A percentile compares a stretch with the other conserved stretches of the same genome.
These are phyloP conservation scores for Phasianus colchicus DNA, from an alignment of 2,113 vertebrate genomes.

Conservation along the genomic window DNA sequence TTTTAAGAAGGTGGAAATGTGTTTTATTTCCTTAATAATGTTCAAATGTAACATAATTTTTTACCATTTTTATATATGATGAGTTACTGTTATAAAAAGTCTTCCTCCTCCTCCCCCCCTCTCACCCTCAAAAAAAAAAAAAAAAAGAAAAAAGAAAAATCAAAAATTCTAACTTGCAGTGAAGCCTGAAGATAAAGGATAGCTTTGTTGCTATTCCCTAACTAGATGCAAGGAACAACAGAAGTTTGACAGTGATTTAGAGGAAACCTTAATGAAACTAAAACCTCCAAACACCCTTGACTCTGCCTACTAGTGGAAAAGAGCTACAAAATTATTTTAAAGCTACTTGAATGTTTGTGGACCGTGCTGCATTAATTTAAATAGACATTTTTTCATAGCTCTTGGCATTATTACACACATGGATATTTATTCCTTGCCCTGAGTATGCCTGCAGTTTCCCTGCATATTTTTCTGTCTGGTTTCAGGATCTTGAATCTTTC, in stretches of 20 bases:
- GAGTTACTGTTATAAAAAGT: neutral
- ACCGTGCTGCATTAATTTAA: neutral
- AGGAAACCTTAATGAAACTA: neutral
- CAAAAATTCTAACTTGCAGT: neutral
- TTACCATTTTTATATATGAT: neutral
- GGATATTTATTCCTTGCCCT: neutral
- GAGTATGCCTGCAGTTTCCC: neutral
- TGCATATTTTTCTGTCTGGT: neutral
- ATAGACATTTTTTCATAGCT: neutral
- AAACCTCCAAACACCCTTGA: neutral
- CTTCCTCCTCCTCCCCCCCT: neutral
- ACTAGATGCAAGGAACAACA: neutral
- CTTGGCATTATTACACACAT: neutral
- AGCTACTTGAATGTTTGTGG: neutral
- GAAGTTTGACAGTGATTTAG: neutral
- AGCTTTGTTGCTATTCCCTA: neutral
- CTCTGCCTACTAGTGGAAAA: neutral
- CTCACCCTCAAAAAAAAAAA: neutral
- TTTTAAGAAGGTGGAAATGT: neutral
- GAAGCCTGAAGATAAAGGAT: neutral
- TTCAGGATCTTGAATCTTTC: neutral
- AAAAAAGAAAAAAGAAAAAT: no score
- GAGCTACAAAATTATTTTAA: neutral
- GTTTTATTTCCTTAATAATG: neutral
- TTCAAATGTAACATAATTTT: fast-evolving